These are phyloP conservation scores for Cephus runcator DNA, from an alignment of 2,888 invertebrate species.

Conservation along the genomic window DNA sequence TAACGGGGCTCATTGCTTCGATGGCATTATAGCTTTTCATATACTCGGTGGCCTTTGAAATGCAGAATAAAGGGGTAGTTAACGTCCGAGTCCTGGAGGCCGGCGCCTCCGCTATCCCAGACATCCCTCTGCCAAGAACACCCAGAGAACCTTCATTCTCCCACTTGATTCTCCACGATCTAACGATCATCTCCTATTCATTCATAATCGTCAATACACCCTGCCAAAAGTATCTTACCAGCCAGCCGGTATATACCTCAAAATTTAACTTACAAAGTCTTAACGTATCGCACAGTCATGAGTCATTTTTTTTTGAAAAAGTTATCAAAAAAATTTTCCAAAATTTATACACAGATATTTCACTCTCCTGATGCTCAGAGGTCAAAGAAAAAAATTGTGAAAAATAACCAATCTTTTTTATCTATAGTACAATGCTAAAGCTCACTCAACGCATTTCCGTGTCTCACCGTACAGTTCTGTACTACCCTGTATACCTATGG, in stretches of 20 bases:
- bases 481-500: neutral
- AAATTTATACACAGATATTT: neutral
- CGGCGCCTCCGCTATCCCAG: neutral
- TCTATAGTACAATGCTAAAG: neutral
- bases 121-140: neutral
- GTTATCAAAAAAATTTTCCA: neutral
- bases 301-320: neutral
- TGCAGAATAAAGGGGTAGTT: conserved; percentile 5
- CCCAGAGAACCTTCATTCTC: neutral
- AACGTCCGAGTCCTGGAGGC: neutral
- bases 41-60: conserved; percentile 5
- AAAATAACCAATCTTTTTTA: neutral
- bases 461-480: neutral
- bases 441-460: neutral
- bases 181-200: neutral
- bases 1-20: conserved; percentile 33
- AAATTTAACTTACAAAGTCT: neutral
- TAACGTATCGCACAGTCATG: neutral
- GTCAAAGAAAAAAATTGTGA: neutral
- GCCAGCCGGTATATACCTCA: neutral
- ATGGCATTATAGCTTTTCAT: conserved; percentile 48
- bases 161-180: neutral
- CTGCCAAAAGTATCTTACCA: neutral
- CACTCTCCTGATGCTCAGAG: neutral
- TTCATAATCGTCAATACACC: neutral